Evolutionary conservation across 2,888 invertebrate genomes (phyloP).

Genomic region (Pasiphila rectangulata): DNA sequence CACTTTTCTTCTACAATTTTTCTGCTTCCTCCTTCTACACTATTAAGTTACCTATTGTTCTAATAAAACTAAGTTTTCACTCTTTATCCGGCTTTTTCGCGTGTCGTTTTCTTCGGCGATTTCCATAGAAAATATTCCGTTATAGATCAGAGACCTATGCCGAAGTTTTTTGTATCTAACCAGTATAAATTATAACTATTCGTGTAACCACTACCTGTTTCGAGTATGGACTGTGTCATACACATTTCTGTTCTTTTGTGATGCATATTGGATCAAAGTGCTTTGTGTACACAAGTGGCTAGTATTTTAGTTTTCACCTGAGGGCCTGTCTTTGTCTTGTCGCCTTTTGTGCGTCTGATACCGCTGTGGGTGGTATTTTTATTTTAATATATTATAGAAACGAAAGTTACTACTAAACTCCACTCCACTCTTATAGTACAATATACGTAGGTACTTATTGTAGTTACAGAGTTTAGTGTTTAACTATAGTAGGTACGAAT

Average conservation of each 20-base stretch:
- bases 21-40: background rate
- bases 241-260: constrained; percentile 66
- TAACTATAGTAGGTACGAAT: no score
- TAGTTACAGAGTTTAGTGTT: no score
- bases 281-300: constrained; percentile 78
- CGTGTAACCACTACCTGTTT: constrained; percentile 54
- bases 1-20: background rate
- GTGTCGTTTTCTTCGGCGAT: no score
- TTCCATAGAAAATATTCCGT: no score
- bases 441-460: no score
- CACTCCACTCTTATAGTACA: no score
- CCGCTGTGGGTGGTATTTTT: constrained; percentile 13
- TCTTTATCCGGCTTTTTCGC: no score
- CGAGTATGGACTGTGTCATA: constrained; percentile 65
- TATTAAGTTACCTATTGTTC: background rate
- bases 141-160: no score
- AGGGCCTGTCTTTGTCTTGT: constrained; percentile 48
- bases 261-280: constrained; percentile 77
- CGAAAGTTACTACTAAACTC: no score
- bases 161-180: no score
- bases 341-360: constrained; percentile 45
- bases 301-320: constrained; percentile 57
- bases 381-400: background rate
- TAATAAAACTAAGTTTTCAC: background rate
- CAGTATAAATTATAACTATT: constrained; percentile 2